These are phyloP conservation scores for Ceratitis capitata DNA, from an alignment of 1,140 invertebrate genomes.

Conservation along the genomic window DNA sequence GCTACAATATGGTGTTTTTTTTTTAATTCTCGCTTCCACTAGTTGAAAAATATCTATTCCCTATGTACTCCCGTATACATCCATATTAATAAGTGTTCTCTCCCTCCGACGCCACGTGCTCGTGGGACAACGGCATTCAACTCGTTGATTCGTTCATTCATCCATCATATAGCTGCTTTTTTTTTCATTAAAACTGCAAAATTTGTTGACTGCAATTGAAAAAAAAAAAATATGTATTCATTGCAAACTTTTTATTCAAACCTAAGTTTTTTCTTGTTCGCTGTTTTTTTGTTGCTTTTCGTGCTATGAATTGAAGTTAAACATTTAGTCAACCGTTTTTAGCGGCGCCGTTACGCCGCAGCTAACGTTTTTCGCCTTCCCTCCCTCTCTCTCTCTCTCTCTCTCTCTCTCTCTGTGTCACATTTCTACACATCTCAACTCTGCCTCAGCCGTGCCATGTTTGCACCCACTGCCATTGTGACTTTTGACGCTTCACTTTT, in stretches of 20 bases:
- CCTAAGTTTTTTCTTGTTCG: not conserved
- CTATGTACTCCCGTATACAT: too few relatives aligned
- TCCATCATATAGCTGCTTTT: not conserved
- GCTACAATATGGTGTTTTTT: not conserved
- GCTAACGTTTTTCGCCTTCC: too few relatives aligned
- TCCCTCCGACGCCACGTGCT: not conserved
- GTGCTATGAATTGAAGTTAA: slow-evolving; percentile 20
- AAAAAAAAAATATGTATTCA: too few relatives aligned
- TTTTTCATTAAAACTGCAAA: not conserved
- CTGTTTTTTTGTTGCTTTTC: not conserved
- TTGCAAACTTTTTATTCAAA: not conserved
- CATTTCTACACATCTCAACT: not conserved
- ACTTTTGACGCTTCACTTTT: slow-evolving; percentile 35
- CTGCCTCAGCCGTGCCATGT: not conserved
- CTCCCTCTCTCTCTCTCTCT: not conserved
- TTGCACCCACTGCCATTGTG: slow-evolving; percentile 3
- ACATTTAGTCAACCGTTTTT: not conserved
- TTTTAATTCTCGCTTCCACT: not conserved
- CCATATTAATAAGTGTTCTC: too few relatives aligned
- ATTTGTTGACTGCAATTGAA: slow-evolving; percentile 5
- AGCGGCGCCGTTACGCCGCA: not conserved
- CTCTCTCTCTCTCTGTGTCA: not conserved
- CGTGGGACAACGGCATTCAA: not conserved
- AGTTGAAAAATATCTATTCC: not conserved
- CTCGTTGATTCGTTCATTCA: slow-evolving; percentile 15